These are phyloP conservation scores for Synanthedon andrenaeformis DNA, from an alignment of 2,888 invertebrate species.

Conservation along the genomic window DNA sequence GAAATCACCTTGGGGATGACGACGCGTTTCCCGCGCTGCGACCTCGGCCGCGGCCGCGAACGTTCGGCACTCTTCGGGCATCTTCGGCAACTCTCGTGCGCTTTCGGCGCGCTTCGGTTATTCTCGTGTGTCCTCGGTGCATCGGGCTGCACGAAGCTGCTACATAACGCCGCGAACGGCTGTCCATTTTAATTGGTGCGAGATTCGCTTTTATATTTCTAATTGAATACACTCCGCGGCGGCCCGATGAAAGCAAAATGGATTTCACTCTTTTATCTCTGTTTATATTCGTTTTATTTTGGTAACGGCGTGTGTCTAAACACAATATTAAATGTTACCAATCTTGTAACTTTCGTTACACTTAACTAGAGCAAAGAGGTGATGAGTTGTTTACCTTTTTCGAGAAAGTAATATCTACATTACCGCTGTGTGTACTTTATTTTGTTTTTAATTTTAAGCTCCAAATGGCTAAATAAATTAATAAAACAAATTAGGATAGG, in stretches of 20 bases:
- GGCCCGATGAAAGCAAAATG: slow-evolving; percentile 15
- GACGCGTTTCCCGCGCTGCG: slow-evolving; percentile 49
- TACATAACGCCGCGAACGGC: slow-evolving; percentile 9
- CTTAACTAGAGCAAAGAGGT: neutral
- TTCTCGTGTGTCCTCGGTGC: slow-evolving; percentile 28
- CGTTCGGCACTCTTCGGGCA: slow-evolving; percentile 23
- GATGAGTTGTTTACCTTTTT: neutral
- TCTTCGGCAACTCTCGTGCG: slow-evolving; percentile 10
- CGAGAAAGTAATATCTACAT: neutral
- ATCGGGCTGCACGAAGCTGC: too few species aligned
- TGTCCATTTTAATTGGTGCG: slow-evolving; percentile 32
- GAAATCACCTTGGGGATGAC: slow-evolving; percentile 57
- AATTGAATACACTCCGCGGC: slow-evolving; percentile 2
- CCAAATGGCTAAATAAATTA: too few species aligned
- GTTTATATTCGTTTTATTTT: neutral
- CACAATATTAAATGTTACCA: neutral
- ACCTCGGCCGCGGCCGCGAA: slow-evolving; percentile 63
- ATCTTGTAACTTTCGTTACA: neutral
- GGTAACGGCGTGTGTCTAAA: neutral
- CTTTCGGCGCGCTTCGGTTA: slow-evolving; percentile 15
- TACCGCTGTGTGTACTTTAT: neutral
- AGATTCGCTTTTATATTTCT: slow-evolving; percentile 26
- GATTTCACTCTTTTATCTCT: slow-evolving; percentile 5
- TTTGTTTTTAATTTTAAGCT: neutral
- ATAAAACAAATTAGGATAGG: too few species aligned